Conservation (phyloP, 2,113 vertebrate genomes). For the Myrmecophaga tridactyla region DNA sequence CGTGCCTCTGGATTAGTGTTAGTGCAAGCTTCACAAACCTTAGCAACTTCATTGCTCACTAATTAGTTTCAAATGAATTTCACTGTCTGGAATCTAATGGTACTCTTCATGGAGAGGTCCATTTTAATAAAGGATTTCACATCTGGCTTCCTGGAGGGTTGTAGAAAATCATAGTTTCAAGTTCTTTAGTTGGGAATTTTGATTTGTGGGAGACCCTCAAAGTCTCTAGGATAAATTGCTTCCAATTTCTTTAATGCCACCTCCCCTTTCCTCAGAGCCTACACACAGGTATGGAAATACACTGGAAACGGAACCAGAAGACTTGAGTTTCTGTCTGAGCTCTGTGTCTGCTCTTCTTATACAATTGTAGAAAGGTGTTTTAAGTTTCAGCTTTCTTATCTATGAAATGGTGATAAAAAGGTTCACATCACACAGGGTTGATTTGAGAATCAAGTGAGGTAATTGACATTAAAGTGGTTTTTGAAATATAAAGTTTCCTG, state of each 20-base stretch:
- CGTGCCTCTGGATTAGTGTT: conserved; percentile 48
- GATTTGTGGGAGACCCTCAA: background rate
- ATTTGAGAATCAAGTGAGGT: background rate
- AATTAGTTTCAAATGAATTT: conserved; percentile 57
- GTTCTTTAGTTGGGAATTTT: background rate
- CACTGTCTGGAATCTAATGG: conserved; percentile 11
- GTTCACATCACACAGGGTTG: background rate
- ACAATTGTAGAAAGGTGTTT: background rate
- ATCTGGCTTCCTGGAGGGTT: background rate
- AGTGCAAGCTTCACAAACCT: conserved; percentile 57
- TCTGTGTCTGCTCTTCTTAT: background rate
- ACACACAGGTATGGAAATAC: background rate
- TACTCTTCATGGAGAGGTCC: background rate
- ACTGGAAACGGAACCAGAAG: background rate
- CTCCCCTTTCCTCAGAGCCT: background rate
- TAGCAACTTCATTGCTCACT: conserved; percentile 56
- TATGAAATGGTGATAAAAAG: background rate
- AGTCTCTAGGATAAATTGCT: background rate
- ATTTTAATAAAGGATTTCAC: background rate
- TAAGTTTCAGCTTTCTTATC: background rate
- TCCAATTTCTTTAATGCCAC: background rate
- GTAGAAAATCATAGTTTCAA: background rate
- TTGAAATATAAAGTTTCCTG: background rate
- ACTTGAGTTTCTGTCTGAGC: background rate
- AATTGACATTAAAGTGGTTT: background rate